Evolutionary conservation across 2,888 invertebrate genomes (phyloP).

Genomic region (Phaedon cochleariae): DNA sequence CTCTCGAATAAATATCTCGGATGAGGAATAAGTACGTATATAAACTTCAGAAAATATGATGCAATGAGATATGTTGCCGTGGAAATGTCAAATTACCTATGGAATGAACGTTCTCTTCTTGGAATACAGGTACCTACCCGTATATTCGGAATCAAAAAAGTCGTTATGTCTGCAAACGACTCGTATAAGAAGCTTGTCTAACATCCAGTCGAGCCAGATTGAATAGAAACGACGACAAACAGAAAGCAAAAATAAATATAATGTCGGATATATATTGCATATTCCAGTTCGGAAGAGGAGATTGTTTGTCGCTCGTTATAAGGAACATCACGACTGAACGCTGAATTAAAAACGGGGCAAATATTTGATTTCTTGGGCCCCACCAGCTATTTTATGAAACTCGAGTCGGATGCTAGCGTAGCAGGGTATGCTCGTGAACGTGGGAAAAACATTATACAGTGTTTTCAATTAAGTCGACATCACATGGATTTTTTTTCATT

Average conservation of each 20-base stretch:
- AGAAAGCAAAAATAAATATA: conserved; percentile 30
- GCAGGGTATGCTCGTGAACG: too few relatives aligned
- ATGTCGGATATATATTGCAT: conserved; percentile 31
- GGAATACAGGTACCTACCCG: background rate
- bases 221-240: conserved; percentile 26
- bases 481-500: too few relatives aligned
- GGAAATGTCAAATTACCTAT: too few relatives aligned
- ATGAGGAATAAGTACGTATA: too few relatives aligned
- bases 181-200: conserved; percentile 24
- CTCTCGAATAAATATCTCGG: too few relatives aligned
- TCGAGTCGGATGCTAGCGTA: background rate
- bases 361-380: background rate
- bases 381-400: background rate
- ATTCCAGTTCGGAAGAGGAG: conserved; percentile 12
- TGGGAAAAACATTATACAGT: too few relatives aligned
- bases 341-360: background rate
- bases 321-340: background rate
- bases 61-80: too few relatives aligned
- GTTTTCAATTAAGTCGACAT: too few relatives aligned
- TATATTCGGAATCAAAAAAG: background rate
- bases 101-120: too few relatives aligned
- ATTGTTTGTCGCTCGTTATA: conserved; percentile 13
- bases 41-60: too few relatives aligned
- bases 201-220: conserved; percentile 22
- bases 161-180: background rate